Evolutionary conservation across 2,888 invertebrate genomes (phyloP), one percentile per base, ranked within the genome.

Genomic region (Leptinotarsa haldemani): DNA sequence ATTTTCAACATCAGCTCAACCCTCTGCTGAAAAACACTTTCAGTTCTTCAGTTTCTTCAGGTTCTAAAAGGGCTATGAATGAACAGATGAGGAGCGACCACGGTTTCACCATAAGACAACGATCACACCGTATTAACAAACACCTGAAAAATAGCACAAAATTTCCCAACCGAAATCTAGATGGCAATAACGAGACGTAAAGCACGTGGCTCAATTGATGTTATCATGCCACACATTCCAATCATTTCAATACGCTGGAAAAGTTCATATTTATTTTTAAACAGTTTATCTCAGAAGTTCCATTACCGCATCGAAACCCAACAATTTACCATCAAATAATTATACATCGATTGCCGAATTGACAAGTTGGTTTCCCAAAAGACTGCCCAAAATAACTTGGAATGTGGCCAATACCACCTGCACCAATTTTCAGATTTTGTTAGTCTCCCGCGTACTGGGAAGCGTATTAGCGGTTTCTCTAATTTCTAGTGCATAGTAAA

Each of bases 381-480:
- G 70, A 67, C 72, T 48, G 68, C 76, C 80, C 69, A 80, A 83
- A 84, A 83, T 84, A 83, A 82, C 83, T 82, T 84, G 83, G 83
- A 81, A 65, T 61, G 56, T 63, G 77, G 82, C 83, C 84, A 84
- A 81, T 81, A 80, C 81, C 82, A 84, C 83, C 82, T 82, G 81
- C 74, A 77, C 71, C 52, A 56, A 69, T 71, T 80, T 74, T 70
- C 48, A 76, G 77, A 77, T 77, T 80, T 77, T 77, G 77, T 77
- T 74, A 77, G 78, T 82, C 70, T 80, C 71, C 68, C 75, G 78
- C 73, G 74, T 76, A 74, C 77, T 68, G 71, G 64, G 48, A 71
- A 63, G 63, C 70, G 74, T 70, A 74, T 75, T 64, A 40, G 50
- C 67, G 13, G 56, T 20, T 56, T 56, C 56, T 20, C 3, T 56